Percentiles rank a stretch among this genome's conserved stretches.
These are phyloP conservation scores for Lydus trimaculatus DNA, from an alignment of 2,888 invertebrate species.

Conservation along the genomic window DNA sequence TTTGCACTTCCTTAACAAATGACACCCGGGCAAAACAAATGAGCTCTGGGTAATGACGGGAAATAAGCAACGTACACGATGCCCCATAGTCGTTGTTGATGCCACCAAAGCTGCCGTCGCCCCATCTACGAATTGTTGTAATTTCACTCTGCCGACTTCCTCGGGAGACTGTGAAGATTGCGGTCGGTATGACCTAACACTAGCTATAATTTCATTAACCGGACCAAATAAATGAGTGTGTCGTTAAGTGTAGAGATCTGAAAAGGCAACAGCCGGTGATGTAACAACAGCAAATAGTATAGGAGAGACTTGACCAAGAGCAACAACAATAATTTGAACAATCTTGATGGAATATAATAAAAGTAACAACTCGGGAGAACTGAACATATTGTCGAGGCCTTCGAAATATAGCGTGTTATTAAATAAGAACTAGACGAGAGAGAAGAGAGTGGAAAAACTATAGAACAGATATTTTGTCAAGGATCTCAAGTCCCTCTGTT, in stretches of 20 bases:
- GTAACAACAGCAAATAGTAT: slow-evolving; percentile 50
- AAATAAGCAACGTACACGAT: slow-evolving; percentile 40
- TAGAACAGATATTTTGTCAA: not conserved
- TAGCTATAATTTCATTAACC: slow-evolving; percentile 67
- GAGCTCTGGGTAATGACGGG: slow-evolving; percentile 45
- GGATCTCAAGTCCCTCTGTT: not conserved
- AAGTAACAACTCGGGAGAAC: slow-evolving; percentile 36
- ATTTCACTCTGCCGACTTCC: slow-evolving; percentile 45
- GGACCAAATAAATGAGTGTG: slow-evolving; percentile 64
- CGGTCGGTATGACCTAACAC: slow-evolving; percentile 55
- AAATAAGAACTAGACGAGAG: not conserved
- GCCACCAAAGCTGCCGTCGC: not conserved
- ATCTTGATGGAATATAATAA: slow-evolving; percentile 49
- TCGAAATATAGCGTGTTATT: not conserved
- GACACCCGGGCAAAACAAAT: slow-evolving; percentile 42
- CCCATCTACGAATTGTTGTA: slow-evolving; percentile 42
- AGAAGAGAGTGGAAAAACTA: not conserved
- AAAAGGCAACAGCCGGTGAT: slow-evolving; percentile 32
- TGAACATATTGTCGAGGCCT: not conserved
- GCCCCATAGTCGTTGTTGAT: not conserved
- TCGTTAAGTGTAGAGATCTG: slow-evolving; percentile 46
- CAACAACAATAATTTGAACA: slow-evolving; percentile 39
- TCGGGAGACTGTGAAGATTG: slow-evolving; percentile 49
- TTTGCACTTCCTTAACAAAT: slow-evolving; percentile 40
- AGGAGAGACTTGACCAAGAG: slow-evolving; percentile 47